Percentiles rank a stretch among this genome's conserved stretches.
Evolutionary conservation across 2,797 vertebrate genomes (phyloP).

Genomic region (Enteromius trimaculatus): DNA sequence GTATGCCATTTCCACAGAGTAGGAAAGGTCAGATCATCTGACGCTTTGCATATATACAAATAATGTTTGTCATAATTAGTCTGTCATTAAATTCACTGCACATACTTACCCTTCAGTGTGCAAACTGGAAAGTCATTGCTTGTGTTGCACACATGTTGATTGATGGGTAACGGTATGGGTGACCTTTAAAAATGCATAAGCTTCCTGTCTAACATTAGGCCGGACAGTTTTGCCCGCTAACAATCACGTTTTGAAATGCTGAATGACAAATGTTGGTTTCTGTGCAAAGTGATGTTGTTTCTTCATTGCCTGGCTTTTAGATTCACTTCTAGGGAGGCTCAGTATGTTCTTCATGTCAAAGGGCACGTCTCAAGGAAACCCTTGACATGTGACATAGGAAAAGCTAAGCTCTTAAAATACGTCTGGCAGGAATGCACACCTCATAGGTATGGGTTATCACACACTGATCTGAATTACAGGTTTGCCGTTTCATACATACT

Average conservation of each 20-base stretch:
- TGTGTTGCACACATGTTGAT: constrained; percentile 5
- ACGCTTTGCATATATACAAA: constrained; percentile 16
- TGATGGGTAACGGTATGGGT: constrained; percentile 9
- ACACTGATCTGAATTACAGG: neutral
- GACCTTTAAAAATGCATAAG: constrained; percentile 20
- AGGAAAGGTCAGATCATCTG: constrained; percentile 20
- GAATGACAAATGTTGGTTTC: neutral
- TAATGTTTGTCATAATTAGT: constrained; percentile 12
- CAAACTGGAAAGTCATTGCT: neutral
- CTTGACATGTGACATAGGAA: neutral
- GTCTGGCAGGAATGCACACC: neutral
- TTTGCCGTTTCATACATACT: neutral
- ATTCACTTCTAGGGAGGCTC: neutral
- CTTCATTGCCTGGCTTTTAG: neutral
- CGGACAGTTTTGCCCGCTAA: neutral
- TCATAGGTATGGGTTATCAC: neutral
- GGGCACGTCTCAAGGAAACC: neutral
- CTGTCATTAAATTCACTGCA: neutral
- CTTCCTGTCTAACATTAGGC: neutral
- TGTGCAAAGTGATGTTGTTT: neutral
- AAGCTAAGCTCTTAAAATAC: neutral
- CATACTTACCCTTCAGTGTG: neutral
- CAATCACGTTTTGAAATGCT: neutral
- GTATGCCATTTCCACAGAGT: constrained; percentile 19
- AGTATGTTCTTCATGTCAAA: neutral